These are phyloP conservation scores for Geococcyx californianus DNA, from an alignment of 2,113 vertebrate species.

Conservation along the genomic window DNA sequence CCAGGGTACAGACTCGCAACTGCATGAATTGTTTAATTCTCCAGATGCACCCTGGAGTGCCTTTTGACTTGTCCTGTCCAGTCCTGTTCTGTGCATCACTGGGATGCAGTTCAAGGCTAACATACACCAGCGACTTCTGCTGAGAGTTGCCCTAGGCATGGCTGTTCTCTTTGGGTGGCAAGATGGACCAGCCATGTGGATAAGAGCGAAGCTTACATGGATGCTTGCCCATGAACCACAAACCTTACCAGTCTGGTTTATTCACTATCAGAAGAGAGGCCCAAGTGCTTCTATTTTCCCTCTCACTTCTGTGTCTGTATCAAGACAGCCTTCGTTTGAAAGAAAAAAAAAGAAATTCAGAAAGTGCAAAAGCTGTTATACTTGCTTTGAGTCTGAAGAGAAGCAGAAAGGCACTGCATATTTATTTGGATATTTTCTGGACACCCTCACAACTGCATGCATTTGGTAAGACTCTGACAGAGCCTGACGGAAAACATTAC, in stretches of 20 bases:
- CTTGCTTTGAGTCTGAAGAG: background rate
- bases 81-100: background rate
- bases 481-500: background rate
- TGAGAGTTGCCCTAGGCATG: background rate
- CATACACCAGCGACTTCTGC: rapidly evolving
- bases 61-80: background rate
- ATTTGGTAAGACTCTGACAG: background rate
- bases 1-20: background rate
- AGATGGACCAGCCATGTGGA: background rate
- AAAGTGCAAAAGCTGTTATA: background rate
- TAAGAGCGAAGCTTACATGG: background rate
- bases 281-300: rapidly evolving
- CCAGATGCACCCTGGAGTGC: background rate
- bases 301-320: background rate
- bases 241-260: background rate
- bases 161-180: rapidly evolving
- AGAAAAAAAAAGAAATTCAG: background rate
- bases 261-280: background rate
- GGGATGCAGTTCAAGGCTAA: background rate
- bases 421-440: background rate
- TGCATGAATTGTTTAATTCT: background rate
- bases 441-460: background rate
- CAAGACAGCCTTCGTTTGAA: background rate
- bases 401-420: background rate
- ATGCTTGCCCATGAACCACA: background rate